Percentiles rank a stretch among this genome's conserved stretches.
These are phyloP conservation scores for Melanaphis sacchari DNA, from an alignment of 1,140 invertebrate species.

Conservation along the genomic window DNA sequence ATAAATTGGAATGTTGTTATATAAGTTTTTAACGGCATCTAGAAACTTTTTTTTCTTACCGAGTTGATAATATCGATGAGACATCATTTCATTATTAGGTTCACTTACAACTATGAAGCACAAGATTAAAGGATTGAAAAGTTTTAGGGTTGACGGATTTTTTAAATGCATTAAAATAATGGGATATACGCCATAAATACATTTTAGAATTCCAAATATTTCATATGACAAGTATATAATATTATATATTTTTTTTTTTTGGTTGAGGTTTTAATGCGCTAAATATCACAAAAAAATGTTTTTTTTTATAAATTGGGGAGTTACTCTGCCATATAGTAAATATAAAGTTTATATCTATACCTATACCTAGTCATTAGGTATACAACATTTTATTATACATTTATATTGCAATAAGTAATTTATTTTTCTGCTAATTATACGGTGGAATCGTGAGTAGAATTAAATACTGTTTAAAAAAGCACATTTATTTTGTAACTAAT, in stretches of 20 bases:
- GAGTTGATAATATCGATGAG: background rate
- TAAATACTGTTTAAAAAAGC: no score
- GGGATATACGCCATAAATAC: background rate
- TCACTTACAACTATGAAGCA: background rate
- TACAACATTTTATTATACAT: no score
- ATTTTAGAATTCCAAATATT: background rate
- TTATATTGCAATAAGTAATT: no score
- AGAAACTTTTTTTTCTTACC: conserved; percentile 29
- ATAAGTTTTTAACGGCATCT: conserved; percentile 30
- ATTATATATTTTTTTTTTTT: background rate
- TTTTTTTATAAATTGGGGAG: no score
- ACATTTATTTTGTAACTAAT: no score
- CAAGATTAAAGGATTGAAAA: conserved; percentile 35
- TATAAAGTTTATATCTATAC: no score
- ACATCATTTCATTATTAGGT: conserved; percentile 33
- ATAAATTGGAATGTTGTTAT: conserved; percentile 40
- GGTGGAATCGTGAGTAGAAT: no score
- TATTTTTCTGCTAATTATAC: no score
- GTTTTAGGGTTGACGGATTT: conserved; percentile 4
- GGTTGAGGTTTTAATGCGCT: background rate
- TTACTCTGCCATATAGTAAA: background rate
- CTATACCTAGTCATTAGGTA: no score
- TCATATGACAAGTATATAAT: background rate
- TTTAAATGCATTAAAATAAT: background rate
- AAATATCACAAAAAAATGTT: background rate